Conservation (phyloP, 2,113 vertebrate genomes). For the Cariama cristata region DNA sequence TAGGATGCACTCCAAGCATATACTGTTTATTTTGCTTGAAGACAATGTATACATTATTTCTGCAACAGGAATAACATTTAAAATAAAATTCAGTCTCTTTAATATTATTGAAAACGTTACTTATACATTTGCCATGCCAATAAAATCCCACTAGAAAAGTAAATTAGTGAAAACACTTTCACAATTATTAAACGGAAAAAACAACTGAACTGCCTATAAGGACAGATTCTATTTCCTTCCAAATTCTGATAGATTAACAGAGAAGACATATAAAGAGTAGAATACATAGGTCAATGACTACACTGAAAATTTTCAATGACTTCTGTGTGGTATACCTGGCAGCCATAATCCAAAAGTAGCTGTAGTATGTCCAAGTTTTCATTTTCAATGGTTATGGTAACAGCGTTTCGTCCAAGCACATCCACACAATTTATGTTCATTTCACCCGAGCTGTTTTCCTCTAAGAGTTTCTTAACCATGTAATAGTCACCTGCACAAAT, state of each 20-base stretch:
- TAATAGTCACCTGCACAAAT: constrained; percentile 93
- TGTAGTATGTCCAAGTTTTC: constrained; percentile 97
- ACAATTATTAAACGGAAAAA: neutral
- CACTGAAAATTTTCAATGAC: neutral
- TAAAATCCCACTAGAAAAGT: neutral
- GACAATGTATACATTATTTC: neutral
- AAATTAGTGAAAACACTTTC: neutral
- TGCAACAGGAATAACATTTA: neutral
- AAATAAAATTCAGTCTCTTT: neutral
- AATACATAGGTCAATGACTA: neutral
- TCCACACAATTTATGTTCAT: constrained; percentile 98
- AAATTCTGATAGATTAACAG: neutral
- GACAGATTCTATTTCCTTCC: neutral
- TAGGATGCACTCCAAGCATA: neutral
- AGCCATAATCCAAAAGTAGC: constrained; percentile 94
- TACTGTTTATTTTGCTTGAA: neutral
- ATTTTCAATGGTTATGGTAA: constrained; percentile 97
- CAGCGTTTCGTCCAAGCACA: constrained; percentile 93
- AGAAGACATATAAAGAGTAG: neutral
- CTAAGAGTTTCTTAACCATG: constrained; percentile 99
- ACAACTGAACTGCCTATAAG: neutral
- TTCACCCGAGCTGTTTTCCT: constrained; percentile 91
- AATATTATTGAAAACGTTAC: neutral
- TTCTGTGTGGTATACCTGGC: constrained; percentile 83
- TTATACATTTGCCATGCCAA: neutral